phyloP scores from a whole-genome alignment of 2,888 invertebrate genomes.

The Pycnomerus fuliginosus region DNA sequence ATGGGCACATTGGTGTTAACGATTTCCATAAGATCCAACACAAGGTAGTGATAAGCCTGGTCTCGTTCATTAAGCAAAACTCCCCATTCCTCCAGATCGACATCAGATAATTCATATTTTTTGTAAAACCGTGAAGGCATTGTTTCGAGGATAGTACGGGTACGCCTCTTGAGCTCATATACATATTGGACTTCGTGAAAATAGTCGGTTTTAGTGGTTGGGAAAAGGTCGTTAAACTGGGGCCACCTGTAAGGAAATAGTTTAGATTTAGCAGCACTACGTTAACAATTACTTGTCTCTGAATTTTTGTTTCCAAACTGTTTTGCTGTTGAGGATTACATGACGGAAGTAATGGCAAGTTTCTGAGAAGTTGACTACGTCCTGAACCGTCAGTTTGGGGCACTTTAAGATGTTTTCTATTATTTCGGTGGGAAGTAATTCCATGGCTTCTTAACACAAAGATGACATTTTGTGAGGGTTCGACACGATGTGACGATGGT shows the following conservation, averaged over 20 bases:
- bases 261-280: not conserved
- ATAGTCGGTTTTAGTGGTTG: no score
- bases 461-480: no score
- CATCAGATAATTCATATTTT: slow-evolving; percentile 52
- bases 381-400: slow-evolving; percentile 43
- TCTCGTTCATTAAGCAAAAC: slow-evolving; percentile 48
- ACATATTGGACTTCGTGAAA: slow-evolving; percentile 48
- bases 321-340: slow-evolving; percentile 53
- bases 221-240: slow-evolving; percentile 43
- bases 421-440: slow-evolving; percentile 45
- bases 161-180: slow-evolving; percentile 41
- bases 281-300: slow-evolving; percentile 46
- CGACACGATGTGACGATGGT: no score
- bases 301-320: slow-evolving; percentile 55
- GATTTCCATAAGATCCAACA: slow-evolving; percentile 50
- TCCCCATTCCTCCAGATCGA: slow-evolving; percentile 53
- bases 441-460: no score
- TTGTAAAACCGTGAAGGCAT: slow-evolving; percentile 55
- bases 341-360: slow-evolving; percentile 58
- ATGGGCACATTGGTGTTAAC: slow-evolving; percentile 39
- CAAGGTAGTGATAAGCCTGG: slow-evolving; percentile 53
- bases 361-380: slow-evolving; percentile 56
- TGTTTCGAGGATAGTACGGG: slow-evolving; percentile 46
- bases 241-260: slow-evolving; percentile 50
- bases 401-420: slow-evolving; percentile 44